Evolutionary conservation across 1,140 invertebrate species (phyloP).

Genomic region (Drosophila triauraria): DNA sequence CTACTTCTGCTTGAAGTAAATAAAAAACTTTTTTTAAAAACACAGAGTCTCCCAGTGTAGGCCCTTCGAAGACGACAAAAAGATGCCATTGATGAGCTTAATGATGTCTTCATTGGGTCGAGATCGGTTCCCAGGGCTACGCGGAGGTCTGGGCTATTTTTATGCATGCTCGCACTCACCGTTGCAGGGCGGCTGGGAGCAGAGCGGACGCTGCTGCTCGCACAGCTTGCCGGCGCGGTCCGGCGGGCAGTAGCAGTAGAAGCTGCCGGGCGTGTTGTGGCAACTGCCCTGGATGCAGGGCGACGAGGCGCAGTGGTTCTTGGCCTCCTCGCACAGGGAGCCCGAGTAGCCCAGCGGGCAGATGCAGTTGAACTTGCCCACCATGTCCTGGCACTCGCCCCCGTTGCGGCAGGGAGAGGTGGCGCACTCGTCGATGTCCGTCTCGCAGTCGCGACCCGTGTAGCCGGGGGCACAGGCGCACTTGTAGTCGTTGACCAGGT

Average conservation of each 20-base stretch:
- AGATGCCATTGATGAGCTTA: conserved; percentile 41
- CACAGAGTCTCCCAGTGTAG: conserved; percentile 7
- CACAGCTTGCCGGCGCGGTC: conserved; percentile 96
- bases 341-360: conserved; percentile 94
- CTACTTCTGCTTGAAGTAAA: not conserved
- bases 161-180: conserved; percentile 60
- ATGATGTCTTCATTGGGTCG: conserved; percentile 18
- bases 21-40: too few relatives aligned
- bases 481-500: conserved; percentile 92
- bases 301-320: conserved; percentile 93
- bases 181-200: conserved; percentile 87
- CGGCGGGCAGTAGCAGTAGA: conserved; percentile 95
- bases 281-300: conserved; percentile 93
- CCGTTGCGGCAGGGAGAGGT: conserved; percentile 92
- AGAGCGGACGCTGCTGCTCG: conserved; percentile 88
- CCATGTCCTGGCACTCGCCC: conserved; percentile 90
- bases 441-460: conserved; percentile 90
- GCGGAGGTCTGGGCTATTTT: conserved; percentile 8
- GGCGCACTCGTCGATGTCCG: conserved; percentile 89
- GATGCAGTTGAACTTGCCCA: conserved; percentile 90
- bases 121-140: conserved; percentile 42
- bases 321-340: conserved; percentile 91
- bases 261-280: conserved; percentile 93
- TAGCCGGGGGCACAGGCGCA: conserved; percentile 93
- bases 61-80: conserved; percentile 11